phyloP scores from a whole-genome alignment of 2,797 vertebrate genomes.

The Gymnothorax javanicus region DNA sequence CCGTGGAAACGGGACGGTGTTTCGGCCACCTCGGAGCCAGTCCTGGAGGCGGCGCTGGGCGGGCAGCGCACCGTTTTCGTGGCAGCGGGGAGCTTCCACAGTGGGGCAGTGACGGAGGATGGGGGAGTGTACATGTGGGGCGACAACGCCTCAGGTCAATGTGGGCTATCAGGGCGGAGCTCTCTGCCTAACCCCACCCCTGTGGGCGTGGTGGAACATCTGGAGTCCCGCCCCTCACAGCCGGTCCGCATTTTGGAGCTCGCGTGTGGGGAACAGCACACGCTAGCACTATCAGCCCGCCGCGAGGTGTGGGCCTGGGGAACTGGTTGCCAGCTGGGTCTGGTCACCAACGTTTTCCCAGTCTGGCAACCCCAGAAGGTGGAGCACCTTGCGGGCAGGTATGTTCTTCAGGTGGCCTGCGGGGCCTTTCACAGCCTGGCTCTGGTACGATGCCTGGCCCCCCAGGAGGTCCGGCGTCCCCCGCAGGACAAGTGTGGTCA shows the following conservation, averaged over 20 bases:
- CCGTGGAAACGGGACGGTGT: conserved; percentile 80
- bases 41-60: conserved; percentile 79
- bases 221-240: conserved; percentile 69
- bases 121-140: conserved; percentile 95
- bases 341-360: conserved; percentile 75
- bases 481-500: conserved; percentile 89
- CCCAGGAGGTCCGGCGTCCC: conserved; percentile 73
- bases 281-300: conserved; percentile 82
- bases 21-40: conserved; percentile 61
- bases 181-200: conserved; percentile 82
- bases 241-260: conserved; percentile 82
- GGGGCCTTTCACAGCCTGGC: conserved; percentile 90
- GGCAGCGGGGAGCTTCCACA: conserved; percentile 87
- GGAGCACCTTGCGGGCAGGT: conserved; percentile 84
- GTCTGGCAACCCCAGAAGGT: conserved; percentile 89
- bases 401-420: conserved; percentile 89
- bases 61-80: conserved; percentile 82
- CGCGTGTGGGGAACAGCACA: conserved; percentile 89
- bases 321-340: conserved; percentile 85
- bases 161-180: conserved; percentile 77
- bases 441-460: conserved; percentile 82
- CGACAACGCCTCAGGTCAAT: conserved; percentile 86
- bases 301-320: conserved; percentile 96
- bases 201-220: conserved; percentile 75
- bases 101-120: conserved; percentile 85